These are phyloP conservation scores for Drosophila macrospina DNA, from an alignment of 2,888 invertebrate genomes.

Conservation along the genomic window DNA sequence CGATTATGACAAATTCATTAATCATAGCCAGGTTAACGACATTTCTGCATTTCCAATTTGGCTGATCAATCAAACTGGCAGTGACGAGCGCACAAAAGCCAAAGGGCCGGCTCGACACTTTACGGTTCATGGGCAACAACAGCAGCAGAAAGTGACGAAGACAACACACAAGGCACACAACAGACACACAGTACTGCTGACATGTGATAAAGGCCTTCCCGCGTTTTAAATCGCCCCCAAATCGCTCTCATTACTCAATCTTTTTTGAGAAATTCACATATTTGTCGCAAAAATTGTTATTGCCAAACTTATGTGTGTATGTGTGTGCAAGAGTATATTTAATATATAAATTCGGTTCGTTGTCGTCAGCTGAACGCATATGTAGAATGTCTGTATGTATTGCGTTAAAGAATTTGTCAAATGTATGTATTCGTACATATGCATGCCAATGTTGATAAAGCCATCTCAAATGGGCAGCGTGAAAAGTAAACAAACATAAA, in stretches of 20 bases:
- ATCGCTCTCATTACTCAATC: conserved; percentile 38
- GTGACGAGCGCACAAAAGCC: conserved; percentile 42
- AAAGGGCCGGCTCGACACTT: conserved; percentile 38
- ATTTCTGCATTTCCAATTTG: conserved; percentile 63
- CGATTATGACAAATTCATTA: conserved; percentile 76
- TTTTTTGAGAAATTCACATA: conserved; percentile 28
- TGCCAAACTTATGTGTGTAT: conserved; percentile 15
- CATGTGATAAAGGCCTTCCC: conserved; percentile 33
- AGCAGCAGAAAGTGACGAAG: conserved; percentile 6
- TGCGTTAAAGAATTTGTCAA: conserved; percentile 64
- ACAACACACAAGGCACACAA: conserved; percentile 8
- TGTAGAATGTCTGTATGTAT: conserved; percentile 33
- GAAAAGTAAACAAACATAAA: conserved; percentile 62
- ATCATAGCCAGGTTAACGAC: conserved; percentile 75
- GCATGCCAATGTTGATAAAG: conserved; percentile 61
- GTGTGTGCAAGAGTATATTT: conserved; percentile 30
- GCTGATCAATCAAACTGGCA: conserved; percentile 63
- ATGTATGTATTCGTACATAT: conserved; percentile 19
- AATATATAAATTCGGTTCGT: conserved; percentile 61
- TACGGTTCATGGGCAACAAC: conserved; percentile 10
- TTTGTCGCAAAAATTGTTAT: conserved; percentile 30
- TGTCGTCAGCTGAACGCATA: conserved; percentile 59
- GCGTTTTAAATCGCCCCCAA: conserved; percentile 46
- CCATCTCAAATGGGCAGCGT: conserved; percentile 44
- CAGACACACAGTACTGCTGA: conserved; percentile 24